Evolutionary conservation across 1,140 invertebrate genomes (phyloP), one percentile per base, ranked within the genome.

Genomic region (Pentalonia nigronervosa): DNA sequence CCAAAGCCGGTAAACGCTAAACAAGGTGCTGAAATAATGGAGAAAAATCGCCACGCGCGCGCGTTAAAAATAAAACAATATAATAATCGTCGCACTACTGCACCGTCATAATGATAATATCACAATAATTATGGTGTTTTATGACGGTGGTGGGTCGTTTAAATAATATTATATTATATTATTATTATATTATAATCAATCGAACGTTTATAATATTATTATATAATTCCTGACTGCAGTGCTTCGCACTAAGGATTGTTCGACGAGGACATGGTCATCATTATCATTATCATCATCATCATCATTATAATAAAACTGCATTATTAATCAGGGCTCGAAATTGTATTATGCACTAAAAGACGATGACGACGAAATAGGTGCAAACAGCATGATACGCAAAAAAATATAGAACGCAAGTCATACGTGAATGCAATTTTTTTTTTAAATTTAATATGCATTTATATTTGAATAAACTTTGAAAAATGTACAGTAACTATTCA

Each of bases 11-110:
- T 87, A 48, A 48, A 48, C 17, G 47, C 86, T 87, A 87, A 87
- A 87, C 86, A 87, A 87, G 45, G 86, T 87, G 47, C 45, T 87
- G 86, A 87, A 87, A 87, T 87, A 48, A 87, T 87, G 14, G 47
- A n/a, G 36, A 87, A 87, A 48, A 48, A 48, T n/a, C 41, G 84
- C 21, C 86, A 36, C 14, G 17, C 1, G 23, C 86, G 23, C 14
- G 17, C 47, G 47, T 48, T 87, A 87, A 87, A 87, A 87, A 87
- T 87, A 87, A 87, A 87, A n/a, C 25, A 83, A 83, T 83, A 17
- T 76, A 76, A n/a, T 67, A 83, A 41, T 83, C 34, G 36, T 45
- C 36, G 41, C 41, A 4, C 41, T 41, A 86, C 41, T 30, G 21
- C 36, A 2, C 23, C 41, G 41, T 41, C 41, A 41, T 41, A 41